Conservation (phyloP, 2,797 vertebrate genomes). For the Urocyon cinereoargenteus region DNA sequence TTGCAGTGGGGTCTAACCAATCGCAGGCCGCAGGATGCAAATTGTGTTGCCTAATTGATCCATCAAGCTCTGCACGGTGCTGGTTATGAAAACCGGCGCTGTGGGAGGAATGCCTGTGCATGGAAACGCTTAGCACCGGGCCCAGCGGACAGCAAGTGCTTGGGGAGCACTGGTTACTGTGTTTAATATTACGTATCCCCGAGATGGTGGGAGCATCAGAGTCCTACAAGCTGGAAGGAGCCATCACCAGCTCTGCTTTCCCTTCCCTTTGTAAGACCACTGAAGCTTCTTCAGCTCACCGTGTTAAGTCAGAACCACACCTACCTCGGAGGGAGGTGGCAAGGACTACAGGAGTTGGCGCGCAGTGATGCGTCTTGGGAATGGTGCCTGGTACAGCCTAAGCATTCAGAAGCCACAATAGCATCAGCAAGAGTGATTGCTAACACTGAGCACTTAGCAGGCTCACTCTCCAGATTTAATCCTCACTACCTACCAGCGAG, state of each 20-base stretch:
- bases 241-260: background rate
- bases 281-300: background rate
- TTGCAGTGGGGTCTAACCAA: constrained; percentile 32
- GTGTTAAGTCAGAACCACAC: background rate
- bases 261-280: background rate
- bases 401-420: background rate
- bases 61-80: constrained; percentile 29
- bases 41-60: constrained; percentile 71
- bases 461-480: background rate
- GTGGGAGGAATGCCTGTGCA: background rate
- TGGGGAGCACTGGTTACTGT: background rate
- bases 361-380: background rate
- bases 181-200: background rate
- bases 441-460: background rate
- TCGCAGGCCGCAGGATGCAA: constrained; percentile 51
- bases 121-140: background rate
- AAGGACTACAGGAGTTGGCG: background rate
- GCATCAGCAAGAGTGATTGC: background rate
- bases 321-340: background rate
- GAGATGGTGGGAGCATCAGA: background rate
- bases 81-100: constrained; percentile 19
- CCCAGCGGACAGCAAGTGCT: background rate
- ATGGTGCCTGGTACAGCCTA: background rate
- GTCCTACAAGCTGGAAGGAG: background rate
- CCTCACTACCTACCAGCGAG: background rate